A percentile compares a stretch with the other conserved stretches of the same genome.
Evolutionary conservation across 2,797 vertebrate species (phyloP).

Genomic region (Natrix natrix): DNA sequence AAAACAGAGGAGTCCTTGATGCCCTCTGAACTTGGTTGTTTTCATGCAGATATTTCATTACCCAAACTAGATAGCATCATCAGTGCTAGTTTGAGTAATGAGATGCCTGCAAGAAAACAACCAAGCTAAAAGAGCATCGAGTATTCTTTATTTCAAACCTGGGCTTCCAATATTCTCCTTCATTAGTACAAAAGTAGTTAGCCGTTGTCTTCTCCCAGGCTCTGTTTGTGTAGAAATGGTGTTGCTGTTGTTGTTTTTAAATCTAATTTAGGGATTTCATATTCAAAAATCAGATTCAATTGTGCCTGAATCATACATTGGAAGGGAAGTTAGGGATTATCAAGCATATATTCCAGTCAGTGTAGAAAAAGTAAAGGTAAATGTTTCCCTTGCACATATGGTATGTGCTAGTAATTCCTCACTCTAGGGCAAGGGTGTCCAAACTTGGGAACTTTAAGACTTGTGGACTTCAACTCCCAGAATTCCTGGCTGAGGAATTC

Average conservation of each 20-base stretch:
- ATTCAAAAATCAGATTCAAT: background rate
- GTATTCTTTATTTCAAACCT: background rate
- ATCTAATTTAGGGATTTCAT: background rate
- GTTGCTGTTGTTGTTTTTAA: no score
- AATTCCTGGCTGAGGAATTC: no score
- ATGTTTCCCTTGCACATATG: no score
- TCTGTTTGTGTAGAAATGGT: background rate
- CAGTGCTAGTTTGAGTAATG: background rate
- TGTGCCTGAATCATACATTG: background rate
- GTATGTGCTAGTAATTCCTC: no score
- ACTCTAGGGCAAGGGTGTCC: no score
- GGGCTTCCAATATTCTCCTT: background rate
- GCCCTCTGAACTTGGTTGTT: background rate
- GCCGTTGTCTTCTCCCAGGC: background rate
- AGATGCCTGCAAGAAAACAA: background rate
- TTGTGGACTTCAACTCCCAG: no score
- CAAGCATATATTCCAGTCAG: background rate
- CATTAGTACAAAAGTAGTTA: background rate
- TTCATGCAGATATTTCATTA: background rate
- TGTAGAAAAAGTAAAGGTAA: background rate
- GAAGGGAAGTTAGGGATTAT: background rate
- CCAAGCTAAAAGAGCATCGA: background rate
- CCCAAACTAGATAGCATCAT: background rate
- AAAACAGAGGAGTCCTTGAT: background rate
- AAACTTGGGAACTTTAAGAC: no score